Evolutionary conservation across 2,797 vertebrate genomes (phyloP), one percentile per base, ranked within the genome.

Genomic region (Danionella dracula): DNA sequence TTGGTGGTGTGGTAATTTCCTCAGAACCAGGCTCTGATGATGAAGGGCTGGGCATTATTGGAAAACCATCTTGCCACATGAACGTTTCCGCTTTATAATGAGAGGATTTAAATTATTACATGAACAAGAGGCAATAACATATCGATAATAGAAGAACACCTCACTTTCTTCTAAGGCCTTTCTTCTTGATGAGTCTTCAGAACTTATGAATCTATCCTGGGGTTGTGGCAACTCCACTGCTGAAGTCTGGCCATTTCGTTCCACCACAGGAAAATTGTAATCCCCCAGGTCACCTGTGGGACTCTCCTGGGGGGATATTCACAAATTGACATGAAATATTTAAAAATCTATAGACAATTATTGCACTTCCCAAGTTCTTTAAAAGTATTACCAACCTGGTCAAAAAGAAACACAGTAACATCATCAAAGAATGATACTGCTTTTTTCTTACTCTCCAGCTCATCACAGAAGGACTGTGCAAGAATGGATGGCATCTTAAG

Each of bases 351-450:
- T n/a, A n/a, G n/a, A n/a, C n/a, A n/a, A n/a, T n/a, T n/a, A n/a
- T n/a, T n/a, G n/a, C n/a, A n/a, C n/a, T n/a, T n/a, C n/a, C n/a
- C n/a, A n/a, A n/a, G n/a, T n/a, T n/a, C n/a, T n/a, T n/a, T n/a
- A n/a, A n/a, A n/a, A 32, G 57, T 0, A 0, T 3, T 12, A 16
- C 82, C 8, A 82, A 99, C 97, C 95, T 99, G 95, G 84, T 99
- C 95, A 12, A 99, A 99, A 81, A 99, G 92, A 86, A 95, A 98
- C 83, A 99, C 93, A 0, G 97, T 99, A 51, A 99, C 97, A 0
- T 97, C 94, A 0, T 99, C 94, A 0, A 92, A 99, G 82, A 99
- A 99, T 63, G 96, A 99, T 59, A 99, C 97, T 0, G 91, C 94
- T 76, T 99, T 99, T 78, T 96, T 98, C 90, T 95, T 96, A 73